Conservation (phyloP, 2,797 vertebrate genomes). For the Chaunax sp. region DNA sequence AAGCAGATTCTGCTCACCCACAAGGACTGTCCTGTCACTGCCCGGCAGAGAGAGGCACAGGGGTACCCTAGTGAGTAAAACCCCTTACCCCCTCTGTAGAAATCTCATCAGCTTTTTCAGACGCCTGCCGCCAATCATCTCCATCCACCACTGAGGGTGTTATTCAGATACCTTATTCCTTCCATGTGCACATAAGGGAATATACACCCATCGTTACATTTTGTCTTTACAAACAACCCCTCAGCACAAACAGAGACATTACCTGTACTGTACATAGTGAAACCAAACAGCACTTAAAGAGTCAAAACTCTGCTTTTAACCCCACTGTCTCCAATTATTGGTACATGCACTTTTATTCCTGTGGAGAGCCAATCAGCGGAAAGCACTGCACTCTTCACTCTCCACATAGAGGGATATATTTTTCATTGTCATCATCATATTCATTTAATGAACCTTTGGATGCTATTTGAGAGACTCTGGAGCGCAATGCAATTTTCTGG, state of each 20-base stretch:
- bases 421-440: conserved; percentile 25
- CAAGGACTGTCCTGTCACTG: conserved; percentile 98
- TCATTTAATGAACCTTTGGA: conserved; percentile 31
- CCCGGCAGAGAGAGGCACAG: conserved; percentile 95
- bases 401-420: conserved; percentile 38
- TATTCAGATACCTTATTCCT: conserved; percentile 32
- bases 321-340: conserved; percentile 35
- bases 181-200: conserved; percentile 30
- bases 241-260: conserved; percentile 32
- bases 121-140: conserved; percentile 49
- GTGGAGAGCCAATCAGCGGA: conserved; percentile 51
- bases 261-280: conserved; percentile 12
- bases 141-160: conserved; percentile 42
- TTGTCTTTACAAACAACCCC: conserved; percentile 15
- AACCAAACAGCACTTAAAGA: conserved; percentile 50
- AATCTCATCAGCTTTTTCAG: conserved; percentile 51
- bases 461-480: conserved; percentile 36
- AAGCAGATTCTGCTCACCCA: conserved; percentile 98
- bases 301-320: conserved; percentile 36
- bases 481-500: conserved; percentile 25
- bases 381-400: conserved; percentile 57
- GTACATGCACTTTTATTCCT: conserved; percentile 65
- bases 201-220: no score
- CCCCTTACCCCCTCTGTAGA: conserved; percentile 31
- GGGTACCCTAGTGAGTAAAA: conserved; percentile 95